Evolutionary conservation across 2,888 invertebrate species (phyloP).

Genomic region (Drosophila fulvimacula): DNA sequence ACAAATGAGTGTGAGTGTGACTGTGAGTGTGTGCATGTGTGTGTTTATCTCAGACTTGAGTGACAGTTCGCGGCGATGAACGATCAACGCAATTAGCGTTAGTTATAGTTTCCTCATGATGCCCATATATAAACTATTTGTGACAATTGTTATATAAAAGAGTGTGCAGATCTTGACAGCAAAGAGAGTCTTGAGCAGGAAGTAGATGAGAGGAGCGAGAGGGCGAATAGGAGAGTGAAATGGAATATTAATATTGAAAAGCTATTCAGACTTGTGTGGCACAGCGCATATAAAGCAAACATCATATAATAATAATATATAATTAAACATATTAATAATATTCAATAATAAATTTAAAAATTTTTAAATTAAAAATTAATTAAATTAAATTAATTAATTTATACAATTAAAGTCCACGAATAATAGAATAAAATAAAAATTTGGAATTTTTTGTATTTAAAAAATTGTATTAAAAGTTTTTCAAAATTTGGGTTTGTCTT

Average conservation of each 20-base stretch:
- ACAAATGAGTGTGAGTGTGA: slow-evolving; percentile 28
- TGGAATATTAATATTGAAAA: background rate
- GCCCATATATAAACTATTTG: slow-evolving; percentile 26
- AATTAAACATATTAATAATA: no score
- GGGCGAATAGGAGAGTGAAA: background rate
- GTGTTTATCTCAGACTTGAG: slow-evolving; percentile 26
- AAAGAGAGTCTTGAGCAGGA: background rate
- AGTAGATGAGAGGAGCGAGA: background rate
- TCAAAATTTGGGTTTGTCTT: no score
- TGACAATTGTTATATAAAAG: slow-evolving; percentile 46
- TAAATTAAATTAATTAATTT: no score
- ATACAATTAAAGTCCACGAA: no score
- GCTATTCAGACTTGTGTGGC: background rate
- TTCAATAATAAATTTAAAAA: no score
- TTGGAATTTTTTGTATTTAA: no score
- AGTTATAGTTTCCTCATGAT: slow-evolving; percentile 56
- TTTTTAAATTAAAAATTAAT: no score
- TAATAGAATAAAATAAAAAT: no score
- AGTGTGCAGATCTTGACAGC: background rate
- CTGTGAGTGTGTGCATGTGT: slow-evolving; percentile 6
- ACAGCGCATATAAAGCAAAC: no score
- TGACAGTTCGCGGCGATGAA: slow-evolving; percentile 38
- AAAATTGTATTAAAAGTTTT: no score
- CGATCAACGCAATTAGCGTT: slow-evolving; percentile 68
- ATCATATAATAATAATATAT: no score